These are phyloP conservation scores for Oscarella lobularis DNA, from an alignment of 37 sponge, comb jelly and placozoan genomes.

Conservation along the genomic window DNA sequence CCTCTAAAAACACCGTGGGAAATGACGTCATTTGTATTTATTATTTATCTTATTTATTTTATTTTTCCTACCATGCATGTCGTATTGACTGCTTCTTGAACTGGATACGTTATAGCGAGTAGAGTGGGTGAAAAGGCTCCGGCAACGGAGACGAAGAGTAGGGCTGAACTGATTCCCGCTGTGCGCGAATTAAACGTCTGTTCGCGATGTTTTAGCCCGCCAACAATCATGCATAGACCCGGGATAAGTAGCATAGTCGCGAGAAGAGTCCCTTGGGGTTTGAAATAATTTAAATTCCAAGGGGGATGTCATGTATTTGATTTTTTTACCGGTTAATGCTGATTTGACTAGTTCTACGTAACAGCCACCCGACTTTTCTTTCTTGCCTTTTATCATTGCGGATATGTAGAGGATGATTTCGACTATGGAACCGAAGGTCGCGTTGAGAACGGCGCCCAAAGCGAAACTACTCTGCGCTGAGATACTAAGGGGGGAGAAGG, in stretches of 20 bases:
- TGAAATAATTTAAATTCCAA: too few species aligned
- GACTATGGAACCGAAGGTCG: constrained; percentile 21
- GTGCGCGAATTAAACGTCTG: constrained; percentile 18
- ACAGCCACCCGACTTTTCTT: neutral
- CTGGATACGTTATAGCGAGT: constrained; percentile 4
- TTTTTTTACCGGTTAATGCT: constrained; percentile 1
- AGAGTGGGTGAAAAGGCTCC: constrained; percentile 20
- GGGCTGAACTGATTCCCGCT: constrained; percentile 24
- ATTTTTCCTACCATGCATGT: neutral
- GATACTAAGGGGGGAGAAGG: too few species aligned
- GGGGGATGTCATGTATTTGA: too few species aligned
- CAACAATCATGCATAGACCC: constrained; percentile 19
- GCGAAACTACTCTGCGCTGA: constrained; percentile 20
- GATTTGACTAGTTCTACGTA: constrained; percentile 5
- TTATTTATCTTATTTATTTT: too few species aligned
- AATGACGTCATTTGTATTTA: too few species aligned
- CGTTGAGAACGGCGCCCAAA: constrained; percentile 21
- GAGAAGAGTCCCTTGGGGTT: constrained; percentile 13
- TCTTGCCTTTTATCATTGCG: constrained; percentile 13
- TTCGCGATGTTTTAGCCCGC: constrained; percentile 17
- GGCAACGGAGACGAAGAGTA: constrained; percentile 20
- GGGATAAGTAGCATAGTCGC: constrained; percentile 20
- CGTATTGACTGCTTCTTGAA: neutral
- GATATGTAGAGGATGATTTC: constrained; percentile 14
- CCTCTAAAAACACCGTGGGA: too few species aligned